Evolutionary conservation across 2,113 vertebrate genomes (phyloP).

Genomic region (Regulus satrapa): DNA sequence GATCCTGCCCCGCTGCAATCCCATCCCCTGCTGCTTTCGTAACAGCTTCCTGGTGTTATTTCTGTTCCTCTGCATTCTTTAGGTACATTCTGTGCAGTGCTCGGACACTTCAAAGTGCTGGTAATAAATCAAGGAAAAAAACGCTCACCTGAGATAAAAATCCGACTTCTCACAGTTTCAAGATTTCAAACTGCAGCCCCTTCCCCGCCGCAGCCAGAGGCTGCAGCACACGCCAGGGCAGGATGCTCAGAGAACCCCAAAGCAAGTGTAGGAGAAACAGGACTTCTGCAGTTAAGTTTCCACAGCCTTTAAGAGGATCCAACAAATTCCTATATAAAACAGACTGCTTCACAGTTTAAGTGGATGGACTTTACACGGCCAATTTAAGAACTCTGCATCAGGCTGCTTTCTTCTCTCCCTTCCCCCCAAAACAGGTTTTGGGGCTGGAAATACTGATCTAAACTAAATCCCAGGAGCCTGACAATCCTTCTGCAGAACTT

Average conservation of each 20-base stretch:
- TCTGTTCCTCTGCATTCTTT: background rate
- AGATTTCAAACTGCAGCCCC: background rate
- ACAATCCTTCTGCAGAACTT: constrained; percentile 50
- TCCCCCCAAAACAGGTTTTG: background rate
- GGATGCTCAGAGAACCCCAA: background rate
- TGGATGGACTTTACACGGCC: background rate
- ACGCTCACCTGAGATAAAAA: background rate
- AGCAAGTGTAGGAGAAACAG: background rate
- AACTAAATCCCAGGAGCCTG: constrained; percentile 37
- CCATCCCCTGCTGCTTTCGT: background rate
- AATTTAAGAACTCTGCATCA: background rate
- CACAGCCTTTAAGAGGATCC: background rate
- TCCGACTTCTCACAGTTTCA: background rate
- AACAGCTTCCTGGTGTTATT: background rate
- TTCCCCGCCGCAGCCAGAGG: accelerated
- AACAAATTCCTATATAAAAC: background rate
- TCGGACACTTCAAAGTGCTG: background rate
- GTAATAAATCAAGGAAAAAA: background rate
- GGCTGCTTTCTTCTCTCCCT: background rate
- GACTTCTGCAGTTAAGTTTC: background rate
- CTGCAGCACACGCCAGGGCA: accelerated
- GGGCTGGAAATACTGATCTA: constrained; percentile 47
- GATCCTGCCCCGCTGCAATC: background rate
- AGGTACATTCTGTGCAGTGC: background rate
- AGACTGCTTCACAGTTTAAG: background rate